These are phyloP conservation scores for Mesorhabditis sp. DNA, from an alignment of 2,888 invertebrate genomes.

Conservation along the genomic window DNA sequence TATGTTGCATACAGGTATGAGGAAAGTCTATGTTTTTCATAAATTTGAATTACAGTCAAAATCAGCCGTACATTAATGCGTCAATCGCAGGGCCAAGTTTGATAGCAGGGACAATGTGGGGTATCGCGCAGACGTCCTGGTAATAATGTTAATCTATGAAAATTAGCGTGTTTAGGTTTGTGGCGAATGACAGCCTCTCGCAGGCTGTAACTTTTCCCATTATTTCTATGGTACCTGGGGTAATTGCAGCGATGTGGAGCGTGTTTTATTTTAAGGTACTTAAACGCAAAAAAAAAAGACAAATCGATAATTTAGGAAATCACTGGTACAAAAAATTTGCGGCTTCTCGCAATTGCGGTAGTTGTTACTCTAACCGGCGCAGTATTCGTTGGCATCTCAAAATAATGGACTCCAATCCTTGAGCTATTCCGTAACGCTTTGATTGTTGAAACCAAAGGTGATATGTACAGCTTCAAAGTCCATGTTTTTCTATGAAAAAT, in stretches of 20 bases:
- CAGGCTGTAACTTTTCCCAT: constrained; percentile 61
- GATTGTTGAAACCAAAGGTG: too few species aligned
- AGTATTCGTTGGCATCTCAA: constrained; percentile 52
- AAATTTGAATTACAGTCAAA: constrained; percentile 29
- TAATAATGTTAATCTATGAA: background rate
- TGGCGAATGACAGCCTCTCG: constrained; percentile 62
- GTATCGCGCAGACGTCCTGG: constrained; percentile 60
- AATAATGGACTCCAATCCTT: constrained; percentile 16
- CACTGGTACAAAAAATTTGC: constrained; percentile 41
- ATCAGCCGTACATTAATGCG: constrained; percentile 59
- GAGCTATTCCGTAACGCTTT: too few species aligned
- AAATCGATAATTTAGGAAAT: constrained; percentile 59
- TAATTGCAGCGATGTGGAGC: constrained; percentile 60
- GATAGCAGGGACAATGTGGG: constrained; percentile 63
- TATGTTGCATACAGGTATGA: constrained; percentile 19
- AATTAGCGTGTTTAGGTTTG: constrained; percentile 51
- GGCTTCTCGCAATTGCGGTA: constrained; percentile 42
- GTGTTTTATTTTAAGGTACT: constrained; percentile 61
- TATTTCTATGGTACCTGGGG: constrained; percentile 61
- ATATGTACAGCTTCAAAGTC: too few species aligned
- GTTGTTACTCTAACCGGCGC: constrained; percentile 48
- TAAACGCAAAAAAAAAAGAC: background rate
- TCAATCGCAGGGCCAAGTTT: constrained; percentile 37
- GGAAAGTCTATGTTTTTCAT: background rate
- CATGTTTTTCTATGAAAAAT: too few species aligned